A percentile compares a stretch with the other conserved stretches of the same genome.
Evolutionary conservation across 2,888 invertebrate species (phyloP).

Genomic region (Callyntrura guangdongensis): DNA sequence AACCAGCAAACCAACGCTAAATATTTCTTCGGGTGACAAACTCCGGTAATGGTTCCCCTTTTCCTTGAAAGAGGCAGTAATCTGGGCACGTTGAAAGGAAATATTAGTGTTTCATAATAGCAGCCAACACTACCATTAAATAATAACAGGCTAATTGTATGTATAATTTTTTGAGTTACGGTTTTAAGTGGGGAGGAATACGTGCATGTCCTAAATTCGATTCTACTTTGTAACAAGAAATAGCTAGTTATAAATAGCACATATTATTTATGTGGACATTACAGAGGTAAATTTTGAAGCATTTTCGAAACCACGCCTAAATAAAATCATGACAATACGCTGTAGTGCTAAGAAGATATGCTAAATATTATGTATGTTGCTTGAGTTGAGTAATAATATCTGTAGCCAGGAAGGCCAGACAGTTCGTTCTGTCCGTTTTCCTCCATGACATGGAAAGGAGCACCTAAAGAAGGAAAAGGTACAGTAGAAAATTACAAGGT

Average conservation of each 20-base stretch:
- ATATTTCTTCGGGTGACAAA: too few relatives aligned
- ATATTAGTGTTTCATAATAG: not conserved
- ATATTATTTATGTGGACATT: constrained; percentile 38
- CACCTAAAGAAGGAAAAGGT: not conserved
- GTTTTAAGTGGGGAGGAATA: constrained; percentile 65
- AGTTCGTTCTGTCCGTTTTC: not conserved
- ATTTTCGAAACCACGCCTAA: not conserved
- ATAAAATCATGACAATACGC: not conserved
- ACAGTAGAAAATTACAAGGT: constrained; percentile 67
- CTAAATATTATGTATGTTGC: not conserved
- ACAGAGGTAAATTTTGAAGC: constrained; percentile 16
- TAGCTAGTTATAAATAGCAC: constrained; percentile 14
- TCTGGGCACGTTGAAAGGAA: not conserved
- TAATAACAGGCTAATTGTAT: constrained; percentile 76
- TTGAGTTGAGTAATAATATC: too few relatives aligned
- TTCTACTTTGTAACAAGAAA: constrained; percentile 70
- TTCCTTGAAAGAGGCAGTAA: not conserved
- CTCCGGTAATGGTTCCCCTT: too few relatives aligned
- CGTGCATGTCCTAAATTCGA: constrained; percentile 62
- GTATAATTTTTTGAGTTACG: constrained; percentile 63
- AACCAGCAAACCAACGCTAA: not conserved
- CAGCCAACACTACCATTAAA: constrained; percentile 39
- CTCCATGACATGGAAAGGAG: constrained; percentile 40
- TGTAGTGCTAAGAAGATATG: not conserved
- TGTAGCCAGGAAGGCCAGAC: constrained; percentile 35